These are phyloP conservation scores for Triplophysa yarkandensis DNA, from an alignment of 2,797 vertebrate genomes.

Conservation along the genomic window DNA sequence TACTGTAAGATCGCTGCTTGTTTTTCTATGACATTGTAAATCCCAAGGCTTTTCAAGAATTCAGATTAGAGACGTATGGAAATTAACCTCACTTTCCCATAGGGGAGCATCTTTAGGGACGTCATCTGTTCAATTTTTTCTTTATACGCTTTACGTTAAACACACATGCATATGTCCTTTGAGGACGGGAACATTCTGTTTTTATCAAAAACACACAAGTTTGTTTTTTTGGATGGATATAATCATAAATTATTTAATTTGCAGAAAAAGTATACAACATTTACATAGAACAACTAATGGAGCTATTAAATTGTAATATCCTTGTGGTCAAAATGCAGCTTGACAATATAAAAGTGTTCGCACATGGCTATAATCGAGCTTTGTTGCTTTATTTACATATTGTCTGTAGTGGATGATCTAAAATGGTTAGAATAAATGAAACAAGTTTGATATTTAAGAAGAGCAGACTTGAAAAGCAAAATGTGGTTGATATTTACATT, in stretches of 20 bases:
- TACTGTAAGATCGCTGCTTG: slow-evolving; percentile 56
- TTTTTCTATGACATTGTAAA: slow-evolving; percentile 54
- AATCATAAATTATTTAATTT: slow-evolving; percentile 8
- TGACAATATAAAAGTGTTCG: neutral
- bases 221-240: neutral
- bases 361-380: neutral
- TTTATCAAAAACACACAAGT: slow-evolving; percentile 1
- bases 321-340: neutral
- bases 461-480: too few relatives aligned
- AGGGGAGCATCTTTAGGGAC: slow-evolving; percentile 67
- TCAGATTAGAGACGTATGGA: slow-evolving; percentile 65
- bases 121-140: slow-evolving; percentile 67
- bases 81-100: slow-evolving; percentile 68
- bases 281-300: neutral
- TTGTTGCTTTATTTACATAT: neutral
- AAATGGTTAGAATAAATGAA: too few relatives aligned
- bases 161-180: slow-evolving; percentile 2
- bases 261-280: neutral
- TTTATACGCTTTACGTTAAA: slow-evolving; percentile 2
- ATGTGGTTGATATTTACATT: too few relatives aligned
- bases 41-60: slow-evolving; percentile 62
- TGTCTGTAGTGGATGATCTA: neutral
- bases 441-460: too few relatives aligned
- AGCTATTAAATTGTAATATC: neutral
- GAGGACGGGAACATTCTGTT: slow-evolving; percentile 8